Conservation (phyloP, 2,797 vertebrate species). For the Sus cebifrons region DNA sequence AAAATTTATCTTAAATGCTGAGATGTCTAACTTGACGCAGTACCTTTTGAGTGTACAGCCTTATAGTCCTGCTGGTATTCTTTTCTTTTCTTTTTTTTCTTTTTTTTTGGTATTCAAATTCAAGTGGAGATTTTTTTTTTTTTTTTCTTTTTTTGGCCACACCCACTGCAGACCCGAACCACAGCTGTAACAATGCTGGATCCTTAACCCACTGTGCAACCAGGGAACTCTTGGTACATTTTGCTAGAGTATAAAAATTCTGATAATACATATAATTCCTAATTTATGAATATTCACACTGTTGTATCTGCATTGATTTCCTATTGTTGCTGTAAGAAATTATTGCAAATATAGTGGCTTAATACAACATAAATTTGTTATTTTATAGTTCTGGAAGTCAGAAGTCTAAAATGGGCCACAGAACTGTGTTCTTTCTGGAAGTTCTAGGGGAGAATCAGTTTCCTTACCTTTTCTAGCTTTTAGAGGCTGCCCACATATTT, state of each 20-base stretch:
- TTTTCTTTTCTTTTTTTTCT: neutral
- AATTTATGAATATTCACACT: neutral
- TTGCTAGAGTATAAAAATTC: neutral
- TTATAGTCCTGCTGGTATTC: neutral
- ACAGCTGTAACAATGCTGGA: too few species aligned
- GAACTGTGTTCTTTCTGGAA: neutral
- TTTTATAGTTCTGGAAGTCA: neutral
- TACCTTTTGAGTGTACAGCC: neutral
- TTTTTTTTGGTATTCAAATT: neutral
- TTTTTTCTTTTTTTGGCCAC: too few species aligned
- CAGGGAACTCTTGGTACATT: neutral
- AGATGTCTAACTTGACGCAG: neutral
- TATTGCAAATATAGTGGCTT: neutral
- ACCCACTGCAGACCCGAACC: too few species aligned
- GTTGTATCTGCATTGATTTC: neutral
- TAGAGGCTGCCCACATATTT: neutral
- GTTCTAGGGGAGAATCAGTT: neutral
- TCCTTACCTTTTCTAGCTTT: neutral
- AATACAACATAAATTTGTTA: neutral
- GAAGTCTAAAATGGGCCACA: neutral
- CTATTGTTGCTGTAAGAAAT: neutral
- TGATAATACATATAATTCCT: neutral
- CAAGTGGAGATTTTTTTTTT: neutral
- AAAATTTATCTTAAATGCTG: slow-evolving; percentile 1
- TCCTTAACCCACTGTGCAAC: too few species aligned